Percentiles rank a stretch among this genome's conserved stretches.
Evolutionary conservation across 2,888 invertebrate genomes (phyloP).

Genomic region (Desoria tigrina): DNA sequence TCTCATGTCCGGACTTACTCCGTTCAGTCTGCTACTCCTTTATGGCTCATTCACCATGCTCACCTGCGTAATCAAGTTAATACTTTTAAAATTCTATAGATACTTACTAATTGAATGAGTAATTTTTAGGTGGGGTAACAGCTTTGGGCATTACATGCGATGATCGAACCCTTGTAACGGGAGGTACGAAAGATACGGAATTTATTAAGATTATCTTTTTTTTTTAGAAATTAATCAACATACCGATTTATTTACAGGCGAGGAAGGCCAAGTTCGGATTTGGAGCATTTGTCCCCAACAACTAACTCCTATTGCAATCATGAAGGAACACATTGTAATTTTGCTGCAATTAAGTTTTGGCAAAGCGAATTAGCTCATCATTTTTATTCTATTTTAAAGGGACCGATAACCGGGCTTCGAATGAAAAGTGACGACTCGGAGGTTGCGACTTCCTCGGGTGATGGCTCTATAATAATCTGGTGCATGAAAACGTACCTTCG

Average conservation of each 20-base stretch:
- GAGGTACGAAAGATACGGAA: conserved; percentile 61
- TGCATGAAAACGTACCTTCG: conserved; percentile 69
- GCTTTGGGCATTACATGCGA: conserved; percentile 74
- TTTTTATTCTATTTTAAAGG: conserved; percentile 11
- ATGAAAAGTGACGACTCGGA: conserved; percentile 68
- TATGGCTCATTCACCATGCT: conserved; percentile 82
- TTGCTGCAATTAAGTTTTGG: not conserved
- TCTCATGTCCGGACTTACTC: conserved; percentile 70
- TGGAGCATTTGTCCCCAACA: conserved; percentile 72
- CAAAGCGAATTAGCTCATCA: not conserved
- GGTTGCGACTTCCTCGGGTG: conserved; percentile 84
- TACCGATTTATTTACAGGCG: too few relatives aligned
- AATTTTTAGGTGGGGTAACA: conserved; percentile 70
- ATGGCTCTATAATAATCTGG: conserved; percentile 94
- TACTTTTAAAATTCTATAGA: not conserved
- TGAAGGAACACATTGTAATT: conserved; percentile 79
- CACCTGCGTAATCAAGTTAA: conserved; percentile 73
- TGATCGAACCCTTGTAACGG: conserved; percentile 75
- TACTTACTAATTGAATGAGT: too few relatives aligned
- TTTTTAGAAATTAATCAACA: too few relatives aligned
- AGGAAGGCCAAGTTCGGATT: conserved; percentile 62
- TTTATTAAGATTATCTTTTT: not conserved
- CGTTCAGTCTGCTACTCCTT: conserved; percentile 75
- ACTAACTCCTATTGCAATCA: conserved; percentile 69
- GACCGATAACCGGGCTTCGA: conserved; percentile 50